Percentiles rank a stretch among this genome's conserved stretches.
Evolutionary conservation across 2,797 vertebrate genomes (phyloP).

Genomic region (Onychomys leucogaster): DNA sequence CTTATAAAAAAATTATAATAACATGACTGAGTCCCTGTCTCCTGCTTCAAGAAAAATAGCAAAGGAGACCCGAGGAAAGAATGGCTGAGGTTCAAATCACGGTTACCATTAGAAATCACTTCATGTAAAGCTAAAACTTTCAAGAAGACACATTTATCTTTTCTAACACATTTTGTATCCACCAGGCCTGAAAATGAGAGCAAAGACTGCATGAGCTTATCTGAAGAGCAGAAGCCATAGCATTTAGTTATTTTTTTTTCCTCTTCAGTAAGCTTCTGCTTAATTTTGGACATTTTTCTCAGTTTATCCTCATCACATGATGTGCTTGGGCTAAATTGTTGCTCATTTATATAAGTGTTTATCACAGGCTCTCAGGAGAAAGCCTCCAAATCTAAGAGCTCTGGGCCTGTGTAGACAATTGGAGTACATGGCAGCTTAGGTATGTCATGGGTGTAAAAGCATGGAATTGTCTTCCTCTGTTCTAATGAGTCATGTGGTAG

Average conservation of each 20-base stretch:
- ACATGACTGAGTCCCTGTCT: not conserved
- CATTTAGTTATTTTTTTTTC: conserved; percentile 6
- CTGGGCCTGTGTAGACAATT: conserved; percentile 53
- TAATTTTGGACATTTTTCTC: conserved; percentile 35
- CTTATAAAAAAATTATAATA: conserved; percentile 31
- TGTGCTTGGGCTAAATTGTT: conserved; percentile 28
- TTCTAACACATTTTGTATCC: not conserved
- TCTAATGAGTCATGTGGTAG: conserved; percentile 67
- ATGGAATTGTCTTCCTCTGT: conserved; percentile 70
- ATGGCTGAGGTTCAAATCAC: not conserved
- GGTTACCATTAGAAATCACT: not conserved
- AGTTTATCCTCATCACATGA: not conserved
- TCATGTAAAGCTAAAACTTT: conserved; percentile 47
- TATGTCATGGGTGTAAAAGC: conserved; percentile 64
- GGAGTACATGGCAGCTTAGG: conserved; percentile 67
- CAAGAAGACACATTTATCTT: not conserved
- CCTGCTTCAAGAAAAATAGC: not conserved
- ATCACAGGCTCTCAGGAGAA: conserved; percentile 17
- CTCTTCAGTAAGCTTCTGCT: not conserved
- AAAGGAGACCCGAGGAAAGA: conserved; percentile 7
- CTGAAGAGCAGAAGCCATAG: not conserved
- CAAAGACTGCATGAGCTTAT: not conserved
- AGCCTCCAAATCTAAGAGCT: conserved; percentile 56
- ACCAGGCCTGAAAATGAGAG: not conserved
- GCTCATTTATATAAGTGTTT: conserved; percentile 15